Base-by-base conservation (phyloP, 2,113 vertebrate species). In the Sarotherodon lohbergeri region DNA sequence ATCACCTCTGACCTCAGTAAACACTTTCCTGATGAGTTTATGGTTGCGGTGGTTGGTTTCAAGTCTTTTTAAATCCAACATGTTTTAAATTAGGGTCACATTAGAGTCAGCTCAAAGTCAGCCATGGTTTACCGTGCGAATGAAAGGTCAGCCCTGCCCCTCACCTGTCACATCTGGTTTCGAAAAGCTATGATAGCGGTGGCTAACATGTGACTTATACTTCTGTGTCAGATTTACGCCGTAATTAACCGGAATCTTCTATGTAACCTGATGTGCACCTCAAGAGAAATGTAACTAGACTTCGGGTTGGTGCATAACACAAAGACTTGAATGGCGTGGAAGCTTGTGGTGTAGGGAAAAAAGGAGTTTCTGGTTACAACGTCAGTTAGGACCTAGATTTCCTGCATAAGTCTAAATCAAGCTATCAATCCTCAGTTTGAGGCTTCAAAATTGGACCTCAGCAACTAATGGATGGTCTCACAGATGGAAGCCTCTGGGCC, bases 321-420 rank as follows among this genome's bases (percentile, higher is more conserved):
- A 22, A 66, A 66, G 34, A 66, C 32, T 66, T n/a, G 61, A 39
- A 66, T 59, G 56, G 4, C 27, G 1, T 32, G 13, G 13, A 32
- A 59, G 13, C 27, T 59, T 59, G 56, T 9, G 27, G 27, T 5
- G 4, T 59, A 59, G 56, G 56, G 14, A 13, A 29, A 16, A 29
- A 59, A 16, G 19, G 0, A 7, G 59, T n/a, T 61, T 63, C 16
- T 19, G 32, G 17, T n/a, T 66, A 36, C 36, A 39, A 9, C 2
- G 1, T 39, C 32, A 66, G 61, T 66, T 66, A 66, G 61, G 34
- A 66, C 34, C 34, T 1, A 66, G 61, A 66, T 66, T 39, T 66
- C 61, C 61, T 66, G 61, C 61, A 66, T 34, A 22, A 13, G 61
- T 66, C 61, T 39, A 66, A 66, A 66, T 66, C 61, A 39, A 66